Base-by-base conservation (phyloP, 2,113 vertebrate species). In the Australoheros scitulus region DNA sequence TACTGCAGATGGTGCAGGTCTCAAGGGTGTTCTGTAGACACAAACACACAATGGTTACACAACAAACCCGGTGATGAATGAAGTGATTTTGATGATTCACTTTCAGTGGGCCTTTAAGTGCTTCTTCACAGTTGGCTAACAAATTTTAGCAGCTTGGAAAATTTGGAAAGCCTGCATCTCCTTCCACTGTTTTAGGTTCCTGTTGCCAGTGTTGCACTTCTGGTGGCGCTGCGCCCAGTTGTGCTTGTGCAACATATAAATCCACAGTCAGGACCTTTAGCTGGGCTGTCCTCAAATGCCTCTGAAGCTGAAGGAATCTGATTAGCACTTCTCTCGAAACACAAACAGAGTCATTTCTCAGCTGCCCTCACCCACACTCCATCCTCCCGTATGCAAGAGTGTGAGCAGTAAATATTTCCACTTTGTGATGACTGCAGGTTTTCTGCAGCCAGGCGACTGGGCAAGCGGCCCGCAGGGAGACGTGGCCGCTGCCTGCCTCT, bases 1-100 rank as follows among this genome's bases (percentile, higher is more conserved):
- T 97, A 78, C 96, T 94, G 2, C 98, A 99, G 79, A 99, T 97
- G 0, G 92, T 99, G 95, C 98, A 99, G 11, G 96, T 97, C 96
- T 99, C 98, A 94, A 99, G 95, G 3, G 98, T 99, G 38, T 97
- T 99, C 98, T 99, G 95, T 2, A 80, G 61, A 88, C 7, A 89
- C 63, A 91, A 68, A 87, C 74, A 89, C 74, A 92, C 64, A 89
- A 57, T 5, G 74, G 52, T 86, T 77, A 90, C 75, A 76, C 61
- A 85, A 83, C 57, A 76, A 79, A 76, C 15, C 34, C 76, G 79
- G 50, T 61, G 50, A 80, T 64, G 60, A 76, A 63, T 18, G 57
- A 15, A 65, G 38, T 22, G 70, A 82, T 64, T 84, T 55, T n/a
- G 38, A 79, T 64, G 60, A 82, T 64, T 87, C 61, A 82, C 41